A percentile compares a stretch with the other conserved stretches of the same genome.
phyloP scores from a whole-genome alignment of 2,888 invertebrate species.

The Sepiola atlantica region DNA sequence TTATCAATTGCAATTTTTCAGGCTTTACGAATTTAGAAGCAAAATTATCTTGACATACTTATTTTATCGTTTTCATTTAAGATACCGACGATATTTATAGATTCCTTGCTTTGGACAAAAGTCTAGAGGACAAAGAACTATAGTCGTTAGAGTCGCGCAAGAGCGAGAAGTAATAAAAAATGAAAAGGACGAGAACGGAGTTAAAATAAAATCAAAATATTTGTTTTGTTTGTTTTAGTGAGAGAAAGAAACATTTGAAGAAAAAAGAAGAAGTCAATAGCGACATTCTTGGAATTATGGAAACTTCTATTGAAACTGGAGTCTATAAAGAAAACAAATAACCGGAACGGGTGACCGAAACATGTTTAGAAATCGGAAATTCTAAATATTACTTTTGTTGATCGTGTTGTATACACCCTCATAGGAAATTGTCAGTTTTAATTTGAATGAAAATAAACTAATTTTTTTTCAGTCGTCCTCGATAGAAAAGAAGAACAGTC shows the following conservation, averaged over 20 bases:
- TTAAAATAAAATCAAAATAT: neutral
- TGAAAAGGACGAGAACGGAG: neutral
- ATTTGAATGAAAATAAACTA: neutral
- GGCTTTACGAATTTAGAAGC: neutral
- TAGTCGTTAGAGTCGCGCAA: neutral
- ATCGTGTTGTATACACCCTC: neutral
- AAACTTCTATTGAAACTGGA: neutral
- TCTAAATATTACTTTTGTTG: neutral
- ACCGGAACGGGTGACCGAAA: neutral
- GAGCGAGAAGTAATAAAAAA: neutral
- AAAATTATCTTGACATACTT: neutral
- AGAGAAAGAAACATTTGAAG: neutral
- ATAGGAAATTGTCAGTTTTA: neutral
- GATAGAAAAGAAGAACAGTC: neutral
- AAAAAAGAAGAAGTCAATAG: neutral
- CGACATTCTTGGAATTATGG: neutral
- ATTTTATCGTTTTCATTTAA: neutral
- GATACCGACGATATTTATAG: neutral
- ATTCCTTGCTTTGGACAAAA: neutral
- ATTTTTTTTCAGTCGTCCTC: neutral
- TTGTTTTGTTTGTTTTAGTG: neutral
- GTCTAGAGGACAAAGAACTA: neutral
- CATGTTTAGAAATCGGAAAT: neutral
- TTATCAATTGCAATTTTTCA: neutral
- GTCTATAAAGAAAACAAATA: neutral